Evolutionary conservation across 2,888 invertebrate genomes (phyloP), one percentile per base, ranked within the genome.

Genomic region (Leptodirus hochenwartii): DNA sequence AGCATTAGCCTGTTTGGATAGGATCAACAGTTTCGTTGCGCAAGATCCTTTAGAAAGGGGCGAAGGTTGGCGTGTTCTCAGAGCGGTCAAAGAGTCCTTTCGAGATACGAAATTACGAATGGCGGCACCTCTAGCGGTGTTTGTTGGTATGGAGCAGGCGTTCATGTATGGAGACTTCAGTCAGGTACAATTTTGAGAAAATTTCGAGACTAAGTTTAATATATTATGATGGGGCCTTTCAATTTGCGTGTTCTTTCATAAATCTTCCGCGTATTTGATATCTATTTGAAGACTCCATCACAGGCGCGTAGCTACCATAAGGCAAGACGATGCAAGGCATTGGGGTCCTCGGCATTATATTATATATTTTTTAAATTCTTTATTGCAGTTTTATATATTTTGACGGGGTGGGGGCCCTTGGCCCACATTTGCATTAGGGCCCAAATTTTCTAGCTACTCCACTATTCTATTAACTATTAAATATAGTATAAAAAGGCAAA

Each of bases 101-200:
- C 61, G 61, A 34, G 75, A 76, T 47, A 64, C 67, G 1, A 60
- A 69, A 29, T 54, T 80, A 20, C 62, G 75, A 40, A 64, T 80
- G 20, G 74, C 75, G 2, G 71, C 74, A 0, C 81, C 82, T 0
- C 62, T 82, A 53, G 76, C 78, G 3, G 60, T 80, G 23, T 84
- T 81, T 45, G 79, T 82, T 38, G 82, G 82, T 35, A 62, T 81
- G 34, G 81, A 82, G 51, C 82, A 82, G 56, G 81, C 79, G 39
- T 81, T 82, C 50, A 78, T 84, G 59, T 70, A 76, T 48, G 73
- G 77, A 5, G 81, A 81, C 46, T 82, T 81, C 52, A 70, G 78
- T 48, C 73, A 79, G 64, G 80, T 77, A 46, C 49, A 15, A 25
- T 22, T 15, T 17, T 13, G 25, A 24, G 6, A 10, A 5, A 24